Base-by-base conservation (phyloP, 37 sponge, comb jelly and placozoan genomes). In the Haliclona indistincta region DNA sequence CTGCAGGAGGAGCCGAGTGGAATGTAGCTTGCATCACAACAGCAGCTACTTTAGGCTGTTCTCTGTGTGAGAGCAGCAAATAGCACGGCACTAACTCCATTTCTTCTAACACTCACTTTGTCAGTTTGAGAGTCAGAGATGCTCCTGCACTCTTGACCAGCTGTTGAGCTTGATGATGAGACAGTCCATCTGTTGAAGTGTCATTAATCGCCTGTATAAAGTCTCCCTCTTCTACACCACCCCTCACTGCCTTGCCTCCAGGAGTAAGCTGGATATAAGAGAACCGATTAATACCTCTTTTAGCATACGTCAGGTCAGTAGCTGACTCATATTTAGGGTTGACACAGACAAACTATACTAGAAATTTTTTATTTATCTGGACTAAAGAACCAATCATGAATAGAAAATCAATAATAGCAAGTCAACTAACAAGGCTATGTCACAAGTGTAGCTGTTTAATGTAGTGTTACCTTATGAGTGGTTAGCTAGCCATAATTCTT, bases 101-200 rank as follows among this genome's bases (percentile, higher is more conserved):
- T 10, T 29, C 7, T 10, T 25, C 5, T 37, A 13, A 34, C 53
- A 70, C 73, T 54, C 44, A 86, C 88, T 54, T 70, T 30, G 88
- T 44, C 8, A 87, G 38, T 4, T 13, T 51, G 34, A 89, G 71
- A 32, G 51, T 40, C 22, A 89, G 84, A 40, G 63, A 47, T 1
- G 64, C 45, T 29, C 84, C 84, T 20, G 83, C 78, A 0, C 56
- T 66, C 44, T 76, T 91, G 73, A 91, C 81, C 38, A 71, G 29
- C 63, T 66, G 62, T 68, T 79, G 85, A 38, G 91, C 91, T 71
- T 91, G 83, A 54, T 74, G 78, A 66, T 91, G 91, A 11, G 70
- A 82, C 67, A 91, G 67, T 22, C 62, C 75, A 10, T 85, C 71
- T 1, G 91, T 91, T 0, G 62, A 19, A 32, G 60, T 64, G 0